Evolutionary conservation across 2,888 invertebrate species (phyloP), one percentile per base, ranked within the genome.

Genomic region (Leucozona laternaria): DNA sequence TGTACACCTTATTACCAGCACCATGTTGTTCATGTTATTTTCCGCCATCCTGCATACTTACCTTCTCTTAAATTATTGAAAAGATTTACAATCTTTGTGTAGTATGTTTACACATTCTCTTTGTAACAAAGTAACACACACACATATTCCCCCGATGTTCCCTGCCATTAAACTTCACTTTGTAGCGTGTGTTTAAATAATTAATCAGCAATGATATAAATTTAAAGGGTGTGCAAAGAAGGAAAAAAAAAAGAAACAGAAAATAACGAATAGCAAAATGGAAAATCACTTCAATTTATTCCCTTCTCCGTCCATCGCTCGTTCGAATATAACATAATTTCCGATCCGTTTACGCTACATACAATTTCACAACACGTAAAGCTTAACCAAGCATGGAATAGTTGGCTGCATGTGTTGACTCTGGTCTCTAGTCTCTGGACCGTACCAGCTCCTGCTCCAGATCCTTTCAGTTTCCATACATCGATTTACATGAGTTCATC

Each of bases 131-230:
- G 34, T 34, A 17, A 20, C 20, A 48, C 20, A 45, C 17, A 17
- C 7, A 34, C 31, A n/a, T 8, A 34, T 66, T 66, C 66, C 48
- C 66, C 31, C 20, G 53, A 37, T 28, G 28, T 79, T 83, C 40
- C 50, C 62, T 28, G 28, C 70, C 75, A 83, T 83, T 83, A 79
- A 79, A 83, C 73, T 70, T 62, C 48, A 73, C 73, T 73, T 62
- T 79, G 73, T 57, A 83, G 53, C 78, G 28, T 25, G 25, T 57
- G 34, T 70, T 73, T 79, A 75, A 79, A 83, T 83, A 83, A 83
- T 83, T 83, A 79, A 83, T 83, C 83, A 83, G 68, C 55, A 68
- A 62, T 75, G 83, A 83, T 62, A 48, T 40, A 70, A 75, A 75
- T 73, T 68, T 72, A 72, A 70, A 43, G 70, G 70, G 71, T 70